Conservation (phyloP, 2,113 vertebrate genomes). For the Neotoma lepida region DNA sequence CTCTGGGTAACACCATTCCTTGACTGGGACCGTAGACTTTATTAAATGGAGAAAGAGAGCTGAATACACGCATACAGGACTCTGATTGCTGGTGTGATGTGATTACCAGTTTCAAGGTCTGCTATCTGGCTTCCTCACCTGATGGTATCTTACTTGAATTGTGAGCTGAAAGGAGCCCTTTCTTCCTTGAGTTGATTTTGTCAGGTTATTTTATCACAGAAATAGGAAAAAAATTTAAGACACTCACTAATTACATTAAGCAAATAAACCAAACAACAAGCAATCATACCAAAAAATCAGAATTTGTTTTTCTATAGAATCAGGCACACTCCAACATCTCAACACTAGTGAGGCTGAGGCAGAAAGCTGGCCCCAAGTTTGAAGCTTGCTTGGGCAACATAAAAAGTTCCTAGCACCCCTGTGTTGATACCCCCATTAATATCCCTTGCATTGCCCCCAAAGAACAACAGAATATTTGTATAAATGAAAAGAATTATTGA, state of each 20-base stretch:
- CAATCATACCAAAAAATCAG: not conserved
- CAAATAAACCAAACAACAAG: not conserved
- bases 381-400: not conserved
- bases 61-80: not conserved
- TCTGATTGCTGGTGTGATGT: too few species aligned
- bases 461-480: not conserved
- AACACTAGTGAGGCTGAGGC: not conserved
- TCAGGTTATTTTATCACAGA: not conserved
- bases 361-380: not conserved
- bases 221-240: not conserved
- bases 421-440: not conserved
- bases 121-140: not conserved
- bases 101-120: not conserved
- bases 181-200: not conserved
- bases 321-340: not conserved
- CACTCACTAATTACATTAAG: not conserved
- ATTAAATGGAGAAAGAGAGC: not conserved
- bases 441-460: not conserved
- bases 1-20: not conserved
- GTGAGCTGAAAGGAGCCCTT: not conserved
- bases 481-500: not conserved
- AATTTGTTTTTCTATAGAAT: not conserved
- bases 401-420: fast-evolving
- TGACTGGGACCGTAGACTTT: too few species aligned
- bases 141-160: not conserved